phyloP scores from a whole-genome alignment of 2,888 invertebrate species.

The Cremastinae sp. region DNA sequence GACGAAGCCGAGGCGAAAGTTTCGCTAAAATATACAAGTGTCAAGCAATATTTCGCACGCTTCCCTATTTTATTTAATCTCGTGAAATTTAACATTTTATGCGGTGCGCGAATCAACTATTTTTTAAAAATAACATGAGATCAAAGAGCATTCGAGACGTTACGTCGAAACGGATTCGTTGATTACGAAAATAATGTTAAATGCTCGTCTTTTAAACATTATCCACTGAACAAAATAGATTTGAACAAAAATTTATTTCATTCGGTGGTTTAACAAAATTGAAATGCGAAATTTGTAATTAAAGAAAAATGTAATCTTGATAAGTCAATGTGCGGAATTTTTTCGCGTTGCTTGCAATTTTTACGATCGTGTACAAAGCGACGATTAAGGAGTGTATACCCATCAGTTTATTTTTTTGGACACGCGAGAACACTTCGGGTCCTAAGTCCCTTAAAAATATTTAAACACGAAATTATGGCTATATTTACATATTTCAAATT shows the following conservation, averaged over 20 bases:
- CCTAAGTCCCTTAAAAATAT: conserved; percentile 64
- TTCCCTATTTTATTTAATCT: conserved; percentile 43
- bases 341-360: neutral
- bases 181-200: too few species aligned
- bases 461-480: conserved; percentile 64
- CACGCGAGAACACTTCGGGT: conserved; percentile 67
- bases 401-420: conserved; percentile 29
- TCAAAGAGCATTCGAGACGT: conserved; percentile 1
- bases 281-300: neutral
- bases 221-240: too few species aligned
- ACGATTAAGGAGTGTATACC: conserved; percentile 22
- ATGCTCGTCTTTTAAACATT: too few species aligned
- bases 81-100: conserved; percentile 7
- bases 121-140: neutral
- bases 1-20: conserved; percentile 39
- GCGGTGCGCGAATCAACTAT: too few species aligned
- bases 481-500: conserved; percentile 64
- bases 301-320: conserved; percentile 10
- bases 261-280: too few species aligned
- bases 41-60: conserved; percentile 23
- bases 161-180: too few species aligned
- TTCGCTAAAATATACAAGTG: conserved; percentile 24
- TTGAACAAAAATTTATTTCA: neutral
- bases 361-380: conserved; percentile 7
- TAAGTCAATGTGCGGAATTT: too few species aligned